These are phyloP conservation scores for Erethizon dorsatum DNA, from an alignment of 2,797 vertebrate genomes.

Conservation along the genomic window DNA sequence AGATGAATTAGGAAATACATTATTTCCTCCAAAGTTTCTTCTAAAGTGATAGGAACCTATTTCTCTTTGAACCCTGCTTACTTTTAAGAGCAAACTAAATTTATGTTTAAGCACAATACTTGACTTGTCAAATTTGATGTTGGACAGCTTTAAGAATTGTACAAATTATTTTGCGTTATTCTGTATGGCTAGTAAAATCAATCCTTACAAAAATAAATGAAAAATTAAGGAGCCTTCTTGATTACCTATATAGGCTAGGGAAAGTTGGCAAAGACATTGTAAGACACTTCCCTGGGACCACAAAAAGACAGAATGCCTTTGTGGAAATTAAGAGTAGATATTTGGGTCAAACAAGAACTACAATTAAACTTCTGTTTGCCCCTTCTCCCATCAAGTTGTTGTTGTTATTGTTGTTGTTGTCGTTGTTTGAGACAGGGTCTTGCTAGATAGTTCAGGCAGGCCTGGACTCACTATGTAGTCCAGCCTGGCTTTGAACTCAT, in stretches of 20 bases:
- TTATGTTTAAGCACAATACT: background rate
- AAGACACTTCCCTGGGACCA: background rate
- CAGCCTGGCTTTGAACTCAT: background rate
- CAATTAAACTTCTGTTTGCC: conserved; percentile 57
- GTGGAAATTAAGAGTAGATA: conserved; percentile 55
- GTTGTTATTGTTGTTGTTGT: too few relatives aligned
- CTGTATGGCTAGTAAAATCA: conserved; percentile 46
- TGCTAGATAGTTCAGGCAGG: background rate
- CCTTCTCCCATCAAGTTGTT: background rate
- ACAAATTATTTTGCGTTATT: conserved; percentile 13
- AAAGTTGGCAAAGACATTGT: background rate
- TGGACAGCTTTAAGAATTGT: conserved; percentile 35
- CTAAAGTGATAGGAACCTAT: background rate
- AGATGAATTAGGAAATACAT: background rate
- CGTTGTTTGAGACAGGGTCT: background rate
- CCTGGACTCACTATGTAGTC: background rate
- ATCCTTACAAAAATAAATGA: conserved; percentile 26
- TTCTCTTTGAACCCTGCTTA: conserved; percentile 28
- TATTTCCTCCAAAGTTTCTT: conserved; percentile 7
- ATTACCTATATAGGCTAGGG: conserved; percentile 1
- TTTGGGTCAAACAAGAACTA: conserved; percentile 5
- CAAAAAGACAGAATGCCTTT: background rate
- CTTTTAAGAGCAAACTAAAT: background rate
- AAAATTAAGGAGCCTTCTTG: background rate
- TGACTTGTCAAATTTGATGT: conserved; percentile 29